phyloP scores from a whole-genome alignment of 1,140 invertebrate species.

The Daktulosphaira vitifoliae region DNA sequence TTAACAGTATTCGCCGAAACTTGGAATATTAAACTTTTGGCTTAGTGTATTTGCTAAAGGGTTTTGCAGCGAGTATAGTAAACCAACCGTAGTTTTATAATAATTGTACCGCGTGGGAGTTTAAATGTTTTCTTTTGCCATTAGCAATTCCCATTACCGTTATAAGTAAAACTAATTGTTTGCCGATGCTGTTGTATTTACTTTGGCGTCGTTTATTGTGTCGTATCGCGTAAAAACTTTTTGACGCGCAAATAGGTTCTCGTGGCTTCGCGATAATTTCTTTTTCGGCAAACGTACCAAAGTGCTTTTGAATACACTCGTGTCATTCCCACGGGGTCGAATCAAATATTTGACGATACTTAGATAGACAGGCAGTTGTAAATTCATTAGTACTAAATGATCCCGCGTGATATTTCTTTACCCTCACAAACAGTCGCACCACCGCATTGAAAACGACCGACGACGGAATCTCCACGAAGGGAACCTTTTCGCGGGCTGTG shows the following conservation, averaged over 20 bases:
- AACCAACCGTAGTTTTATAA: neutral
- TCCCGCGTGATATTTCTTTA: neutral
- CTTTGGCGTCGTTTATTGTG: no score
- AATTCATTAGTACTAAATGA: conserved; percentile 17
- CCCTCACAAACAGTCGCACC: neutral
- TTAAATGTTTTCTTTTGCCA: neutral
- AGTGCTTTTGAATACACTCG: no score
- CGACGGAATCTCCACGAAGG: neutral
- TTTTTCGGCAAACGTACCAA: neutral
- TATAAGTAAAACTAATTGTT: no score
- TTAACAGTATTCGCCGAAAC: neutral
- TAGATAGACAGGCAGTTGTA: neutral
- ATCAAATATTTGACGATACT: neutral
- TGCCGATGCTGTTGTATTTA: no score
- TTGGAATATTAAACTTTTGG: conserved; percentile 8
- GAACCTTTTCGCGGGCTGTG: conserved; percentile 1
- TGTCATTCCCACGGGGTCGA: no score
- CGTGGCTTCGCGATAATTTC: no score
- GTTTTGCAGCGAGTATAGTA: neutral
- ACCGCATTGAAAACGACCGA: conserved; percentile 16
- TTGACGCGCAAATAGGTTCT: no score
- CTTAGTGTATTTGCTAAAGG: conserved; percentile 5
- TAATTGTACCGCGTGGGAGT: neutral
- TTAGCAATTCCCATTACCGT: no score
- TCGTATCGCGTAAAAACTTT: no score